Conservation (phyloP, 2,113 vertebrate genomes). For the Rhinolophus sinicus region DNA sequence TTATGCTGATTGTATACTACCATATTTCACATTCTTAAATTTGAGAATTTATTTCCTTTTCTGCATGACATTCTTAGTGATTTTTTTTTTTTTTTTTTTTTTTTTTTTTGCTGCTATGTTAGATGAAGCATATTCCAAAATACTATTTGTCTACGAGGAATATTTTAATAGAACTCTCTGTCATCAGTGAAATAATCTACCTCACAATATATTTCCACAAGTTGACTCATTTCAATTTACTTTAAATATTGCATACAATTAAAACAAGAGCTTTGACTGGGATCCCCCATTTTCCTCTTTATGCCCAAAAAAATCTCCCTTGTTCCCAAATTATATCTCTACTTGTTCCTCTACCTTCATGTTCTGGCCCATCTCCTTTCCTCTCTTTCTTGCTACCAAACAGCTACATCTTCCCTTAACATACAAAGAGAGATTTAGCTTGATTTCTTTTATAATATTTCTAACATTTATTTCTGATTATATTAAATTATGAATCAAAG, state of each 20-base stretch:
- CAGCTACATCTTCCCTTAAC: background rate
- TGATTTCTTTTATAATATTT: background rate
- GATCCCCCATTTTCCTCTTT: background rate
- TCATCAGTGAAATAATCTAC: background rate
- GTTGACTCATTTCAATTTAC: constrained; percentile 1
- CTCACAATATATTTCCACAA: background rate
- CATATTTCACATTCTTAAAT: background rate
- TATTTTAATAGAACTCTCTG: background rate
- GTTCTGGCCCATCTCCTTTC: background rate
- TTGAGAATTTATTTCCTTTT: background rate
- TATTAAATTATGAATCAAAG: background rate
- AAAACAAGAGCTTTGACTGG: background rate
- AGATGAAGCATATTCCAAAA: background rate
- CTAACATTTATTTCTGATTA: background rate
- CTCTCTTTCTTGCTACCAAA: background rate
- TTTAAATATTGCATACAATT: background rate
- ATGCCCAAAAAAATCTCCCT: background rate
- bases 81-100: background rate
- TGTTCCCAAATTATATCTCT: background rate
- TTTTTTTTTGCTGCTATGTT: background rate
- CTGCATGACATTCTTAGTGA: background rate
- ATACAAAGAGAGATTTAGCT: background rate
- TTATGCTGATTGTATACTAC: background rate
- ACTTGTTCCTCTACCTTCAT: background rate
- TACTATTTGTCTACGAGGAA: background rate